A percentile compares a stretch with the other conserved stretches of the same genome.
phyloP scores from a whole-genome alignment of 2,888 invertebrate genomes.

The Melanchra persicariae region DNA sequence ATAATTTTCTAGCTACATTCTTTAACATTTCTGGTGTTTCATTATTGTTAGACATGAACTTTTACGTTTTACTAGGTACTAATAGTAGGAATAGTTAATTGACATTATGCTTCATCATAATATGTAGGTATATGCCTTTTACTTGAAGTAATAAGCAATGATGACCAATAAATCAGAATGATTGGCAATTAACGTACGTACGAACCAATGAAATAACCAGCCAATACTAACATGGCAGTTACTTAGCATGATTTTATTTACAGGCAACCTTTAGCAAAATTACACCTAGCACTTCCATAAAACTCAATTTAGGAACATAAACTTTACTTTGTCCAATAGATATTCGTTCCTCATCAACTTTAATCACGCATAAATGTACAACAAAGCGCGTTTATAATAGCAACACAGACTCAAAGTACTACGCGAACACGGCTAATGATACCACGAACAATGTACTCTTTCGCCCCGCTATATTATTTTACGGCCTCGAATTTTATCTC shows the following conservation, averaged over 20 bases:
- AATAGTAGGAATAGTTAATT: background rate
- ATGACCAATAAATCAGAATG: slow-evolving; percentile 1
- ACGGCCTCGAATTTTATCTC: slow-evolving; percentile 84
- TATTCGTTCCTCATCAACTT: slow-evolving; percentile 71
- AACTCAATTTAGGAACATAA: slow-evolving; percentile 63
- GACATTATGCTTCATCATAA: background rate
- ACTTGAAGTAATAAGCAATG: background rate
- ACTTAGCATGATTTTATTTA: slow-evolving; percentile 10
- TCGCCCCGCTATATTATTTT: slow-evolving; percentile 80
- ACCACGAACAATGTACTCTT: slow-evolving; percentile 81
- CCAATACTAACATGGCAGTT: slow-evolving; percentile 9
- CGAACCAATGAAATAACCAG: background rate
- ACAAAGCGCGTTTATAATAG: slow-evolving; percentile 71
- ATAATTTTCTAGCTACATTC: slow-evolving; percentile 11
- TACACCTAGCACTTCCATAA: slow-evolving; percentile 53
- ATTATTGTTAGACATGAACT: slow-evolving; percentile 1
- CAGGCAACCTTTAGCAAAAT: slow-evolving; percentile 18
- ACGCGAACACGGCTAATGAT: slow-evolving; percentile 75
- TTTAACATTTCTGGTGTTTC: background rate
- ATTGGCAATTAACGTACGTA: background rate
- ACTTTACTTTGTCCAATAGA: slow-evolving; percentile 68
- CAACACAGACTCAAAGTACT: slow-evolving; percentile 71
- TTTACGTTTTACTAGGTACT: background rate
- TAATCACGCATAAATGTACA: slow-evolving; percentile 73
- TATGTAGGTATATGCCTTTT: background rate